Base-by-base conservation (phyloP, 2,113 vertebrate species). In the Malurus alboscapulatus region DNA sequence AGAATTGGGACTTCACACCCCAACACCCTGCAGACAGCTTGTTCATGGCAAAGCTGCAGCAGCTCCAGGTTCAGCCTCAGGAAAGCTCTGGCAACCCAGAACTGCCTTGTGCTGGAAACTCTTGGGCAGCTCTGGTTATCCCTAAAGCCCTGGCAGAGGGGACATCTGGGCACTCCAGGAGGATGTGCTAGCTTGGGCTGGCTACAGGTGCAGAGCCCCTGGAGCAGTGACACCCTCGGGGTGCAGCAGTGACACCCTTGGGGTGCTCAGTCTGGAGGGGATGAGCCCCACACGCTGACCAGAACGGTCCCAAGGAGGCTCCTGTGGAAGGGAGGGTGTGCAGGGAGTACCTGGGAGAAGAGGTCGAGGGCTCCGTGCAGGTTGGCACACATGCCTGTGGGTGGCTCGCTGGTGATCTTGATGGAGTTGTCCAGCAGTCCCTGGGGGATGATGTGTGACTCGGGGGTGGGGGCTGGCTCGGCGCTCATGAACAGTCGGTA, bases 341-440 rank as follows among this genome's bases (percentile, higher is more conserved):
- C 19, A 0, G 5, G 5, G 17, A 25, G 36, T 95, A 98, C 98
- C 98, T 98, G 98, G 3, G 95, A 96, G 88, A 98, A 98, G 85
- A 98, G 97, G 82, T 97, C 96, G 15, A 98, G 94, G 25, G 98
- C 98, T 66, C 97, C 97, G 92, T 98, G 98, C 95, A 98, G 93
- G 90, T 98, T 98, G 90, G 98, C 97, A 0, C 95, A 12, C 98
- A 98, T 98, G 93, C 98, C 98, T 0, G 97, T 98, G 0, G 97
- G 98, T 0, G 97, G 98, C 95, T 98, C 98, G 0, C 94, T 98
- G 96, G 97, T 98, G 96, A 98, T 98, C 57, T 98, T 98, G 95
- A 98, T 98, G 94, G 98, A 87, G 0, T 98, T 97, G 18, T 98
- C 97, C 93, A 98, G 95, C 93, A 98, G 96, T 38, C 98, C 98